Conservation (phyloP, 2,113 vertebrate genomes). For the Apteryx mantelli region DNA sequence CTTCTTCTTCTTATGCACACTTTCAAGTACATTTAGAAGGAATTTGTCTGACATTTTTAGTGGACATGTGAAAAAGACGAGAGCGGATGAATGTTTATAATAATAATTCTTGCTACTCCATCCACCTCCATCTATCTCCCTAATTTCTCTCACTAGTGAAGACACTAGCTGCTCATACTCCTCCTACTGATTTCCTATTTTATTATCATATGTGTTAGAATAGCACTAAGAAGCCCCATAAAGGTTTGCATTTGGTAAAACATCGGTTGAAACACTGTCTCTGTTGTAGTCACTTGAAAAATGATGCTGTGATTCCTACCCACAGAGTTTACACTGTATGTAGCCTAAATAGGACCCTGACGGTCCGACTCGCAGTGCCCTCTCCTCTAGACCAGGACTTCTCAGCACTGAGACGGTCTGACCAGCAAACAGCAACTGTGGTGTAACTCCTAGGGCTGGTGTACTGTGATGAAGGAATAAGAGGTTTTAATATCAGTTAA, state of each 20-base stretch:
- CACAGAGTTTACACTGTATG: not conserved
- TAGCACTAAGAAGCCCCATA: not conserved
- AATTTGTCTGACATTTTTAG: slow-evolving; percentile 23
- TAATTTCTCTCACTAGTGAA: not conserved
- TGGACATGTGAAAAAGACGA: not conserved
- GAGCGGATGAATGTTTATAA: not conserved
- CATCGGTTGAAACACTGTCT: not conserved
- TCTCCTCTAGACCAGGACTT: not conserved
- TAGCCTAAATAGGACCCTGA: not conserved
- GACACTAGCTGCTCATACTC: not conserved
- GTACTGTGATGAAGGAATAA: not conserved
- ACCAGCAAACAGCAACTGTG: not conserved
- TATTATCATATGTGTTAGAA: not conserved
- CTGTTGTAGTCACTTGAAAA: not conserved
- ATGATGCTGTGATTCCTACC: not conserved
- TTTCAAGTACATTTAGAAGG: slow-evolving; percentile 14
- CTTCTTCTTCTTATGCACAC: not conserved
- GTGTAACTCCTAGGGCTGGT: not conserved
- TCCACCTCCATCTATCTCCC: not conserved
- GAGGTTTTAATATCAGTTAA: not conserved
- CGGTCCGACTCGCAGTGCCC: not conserved
- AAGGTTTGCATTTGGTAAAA: not conserved
- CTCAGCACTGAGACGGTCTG: not conserved
- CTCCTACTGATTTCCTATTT: not conserved
- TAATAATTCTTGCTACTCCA: not conserved